Evolutionary conservation across 2,888 invertebrate genomes (phyloP).

Genomic region (Listrodromus nycthemerus): DNA sequence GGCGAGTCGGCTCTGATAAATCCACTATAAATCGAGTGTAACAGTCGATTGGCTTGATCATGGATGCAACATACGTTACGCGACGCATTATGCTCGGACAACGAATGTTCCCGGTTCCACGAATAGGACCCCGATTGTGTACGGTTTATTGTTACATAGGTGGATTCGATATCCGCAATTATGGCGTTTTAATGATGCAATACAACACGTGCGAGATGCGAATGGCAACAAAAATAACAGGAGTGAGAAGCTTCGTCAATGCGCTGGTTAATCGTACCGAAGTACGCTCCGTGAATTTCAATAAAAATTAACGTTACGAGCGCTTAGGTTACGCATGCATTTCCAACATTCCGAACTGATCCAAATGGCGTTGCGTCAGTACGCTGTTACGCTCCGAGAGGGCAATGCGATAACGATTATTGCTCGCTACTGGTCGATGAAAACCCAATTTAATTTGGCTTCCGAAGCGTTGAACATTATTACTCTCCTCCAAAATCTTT

Average conservation of each 20-base stretch:
- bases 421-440: constrained; percentile 21
- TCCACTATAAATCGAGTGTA: constrained; percentile 3
- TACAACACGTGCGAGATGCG: constrained; percentile 3
- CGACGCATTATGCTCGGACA: background rate
- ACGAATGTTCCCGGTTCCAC: constrained; percentile 7
- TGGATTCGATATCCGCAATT: constrained; percentile 28
- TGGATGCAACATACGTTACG: background rate
- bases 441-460: constrained; percentile 16
- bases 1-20: constrained; percentile 24
- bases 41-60: constrained; percentile 33
- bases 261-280: constrained; percentile 62
- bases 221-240: constrained; percentile 47
- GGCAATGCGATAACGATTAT: constrained; percentile 38
- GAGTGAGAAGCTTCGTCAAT: constrained; percentile 60
- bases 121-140: background rate
- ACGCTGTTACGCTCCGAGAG: background rate
- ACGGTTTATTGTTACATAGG: constrained; percentile 18
- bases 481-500: background rate
- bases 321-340: constrained; percentile 52
- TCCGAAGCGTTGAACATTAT: background rate
- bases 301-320: constrained; percentile 64
- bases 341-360: constrained; percentile 45
- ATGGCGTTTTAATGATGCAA: constrained; percentile 46
- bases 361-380: constrained; percentile 21
- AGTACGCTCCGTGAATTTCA: constrained; percentile 65